Evolutionary conservation across 2,888 invertebrate species (phyloP), one percentile per base, ranked within the genome.

Genomic region (Pheosia tremula): DNA sequence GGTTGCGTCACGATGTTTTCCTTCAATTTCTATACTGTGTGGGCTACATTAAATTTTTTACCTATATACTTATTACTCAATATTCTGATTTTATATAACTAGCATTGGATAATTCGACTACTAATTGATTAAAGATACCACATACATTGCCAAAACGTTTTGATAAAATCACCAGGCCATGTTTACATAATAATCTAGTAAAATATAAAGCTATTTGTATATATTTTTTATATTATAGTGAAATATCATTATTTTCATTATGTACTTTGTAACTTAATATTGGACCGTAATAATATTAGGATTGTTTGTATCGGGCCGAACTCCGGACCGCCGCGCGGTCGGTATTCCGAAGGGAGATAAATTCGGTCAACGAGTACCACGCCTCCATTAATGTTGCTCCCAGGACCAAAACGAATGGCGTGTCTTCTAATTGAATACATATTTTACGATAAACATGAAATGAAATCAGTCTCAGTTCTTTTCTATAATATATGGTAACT

Each of bases 291-390:
- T 37, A 56, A 56, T 53, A 37, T 53, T 58, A n/a, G 56, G 58
- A 59, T 56, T 60, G 49, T 57, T 62, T 50, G 52, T 67, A 59
- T 60, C 60, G 62, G 59, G 64, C 58, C 58, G 57, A 60, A 50
- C 57, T 60, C 58, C 59, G 41, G 41, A 43, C 45, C 24, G 24
- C 10, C 56, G 63, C 56, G 63, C 65, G 60, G 60, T 63, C 63
- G 56, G 59, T 37, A 68, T 69, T 63, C 56, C 63, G 64, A 73
- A 65, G 59, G 45, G 69, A 82, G 81, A 87, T 85, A 85, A 84
- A 86, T 83, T 85, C 81, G 79, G 83, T 84, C 84, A 87, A 82
- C 79, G 81, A 82, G 79, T 78, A 74, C 74, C 74, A 77, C 80
- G 77, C 81, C 79, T 79, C 69, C 77, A 72, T 74, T 77, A 74